A percentile compares a stretch with the other conserved stretches of the same genome.
Evolutionary conservation across 2,113 vertebrate genomes (phyloP).

Genomic region (Protomyctophum bolini): DNA sequence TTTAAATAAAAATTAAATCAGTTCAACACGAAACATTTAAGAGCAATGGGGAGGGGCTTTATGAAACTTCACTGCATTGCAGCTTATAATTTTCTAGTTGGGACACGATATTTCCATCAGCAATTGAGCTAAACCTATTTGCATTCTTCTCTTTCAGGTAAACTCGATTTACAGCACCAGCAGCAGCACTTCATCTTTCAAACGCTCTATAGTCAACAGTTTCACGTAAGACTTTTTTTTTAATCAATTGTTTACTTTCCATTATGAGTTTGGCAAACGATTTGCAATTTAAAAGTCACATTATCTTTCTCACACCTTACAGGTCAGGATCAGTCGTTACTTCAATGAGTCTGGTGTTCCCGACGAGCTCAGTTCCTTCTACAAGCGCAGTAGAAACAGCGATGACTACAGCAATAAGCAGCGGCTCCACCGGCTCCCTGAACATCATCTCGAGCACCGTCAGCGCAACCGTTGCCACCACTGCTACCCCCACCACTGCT

Average conservation of each 20-base stretch:
- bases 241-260: not conserved
- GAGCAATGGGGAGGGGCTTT: no score
- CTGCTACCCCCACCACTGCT: no score
- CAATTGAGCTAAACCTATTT: no score
- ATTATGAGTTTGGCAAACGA: not conserved
- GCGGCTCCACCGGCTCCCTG: not conserved
- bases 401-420: not conserved
- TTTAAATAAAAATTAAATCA: no score
- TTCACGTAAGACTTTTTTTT: conserved; percentile 50
- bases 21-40: no score
- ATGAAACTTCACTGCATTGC: no score
- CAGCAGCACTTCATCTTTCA: not conserved
- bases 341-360: conserved; percentile 42
- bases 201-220: conserved; percentile 13
- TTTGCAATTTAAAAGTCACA: not conserved
- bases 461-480: not conserved
- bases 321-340: conserved; percentile 55
- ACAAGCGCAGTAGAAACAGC: not conserved
- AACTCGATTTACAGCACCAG: conserved; percentile 16
- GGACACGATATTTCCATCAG: no score
- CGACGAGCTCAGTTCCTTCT: conserved; percentile 29
- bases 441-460: conserved; percentile 28
- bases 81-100: no score
- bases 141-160: conserved; percentile 48
- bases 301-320: not conserved